Evolutionary conservation across 2,888 invertebrate species (phyloP).

Genomic region (Seira musarum): DNA sequence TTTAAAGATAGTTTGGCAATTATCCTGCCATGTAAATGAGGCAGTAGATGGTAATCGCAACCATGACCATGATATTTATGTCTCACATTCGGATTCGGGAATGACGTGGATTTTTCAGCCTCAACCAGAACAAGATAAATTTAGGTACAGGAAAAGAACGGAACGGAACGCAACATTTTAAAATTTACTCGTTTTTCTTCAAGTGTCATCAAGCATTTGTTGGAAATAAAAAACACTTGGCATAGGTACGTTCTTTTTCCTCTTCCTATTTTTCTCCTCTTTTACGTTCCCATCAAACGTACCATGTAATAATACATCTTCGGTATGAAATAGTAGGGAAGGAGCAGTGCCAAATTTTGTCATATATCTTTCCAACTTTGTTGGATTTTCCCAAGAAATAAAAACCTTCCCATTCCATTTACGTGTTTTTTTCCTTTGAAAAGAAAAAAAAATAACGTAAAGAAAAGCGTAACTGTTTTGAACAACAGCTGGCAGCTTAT

Average conservation of each 20-base stretch:
- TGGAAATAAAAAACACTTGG: conserved; percentile 29
- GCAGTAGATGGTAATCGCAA: too few relatives aligned
- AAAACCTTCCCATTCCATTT: too few relatives aligned
- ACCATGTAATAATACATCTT: background rate
- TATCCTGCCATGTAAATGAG: too few relatives aligned
- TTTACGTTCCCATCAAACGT: background rate
- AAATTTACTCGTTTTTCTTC: too few relatives aligned
- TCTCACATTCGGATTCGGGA: background rate
- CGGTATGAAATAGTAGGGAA: background rate
- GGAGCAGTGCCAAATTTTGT: conserved; percentile 33
- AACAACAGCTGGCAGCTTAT: conserved; percentile 46
- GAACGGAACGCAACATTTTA: too few relatives aligned
- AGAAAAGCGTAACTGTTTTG: conserved; percentile 17
- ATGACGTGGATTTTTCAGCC: too few relatives aligned
- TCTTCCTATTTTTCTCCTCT: background rate
- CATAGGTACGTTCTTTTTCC: background rate
- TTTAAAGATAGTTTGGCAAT: too few relatives aligned
- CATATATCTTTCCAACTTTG: conserved; percentile 46
- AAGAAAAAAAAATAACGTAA: background rate
- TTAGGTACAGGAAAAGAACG: too few relatives aligned
- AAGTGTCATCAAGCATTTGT: too few relatives aligned
- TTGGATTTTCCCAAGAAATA: conserved; percentile 28
- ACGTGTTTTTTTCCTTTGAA: conserved; percentile 11
- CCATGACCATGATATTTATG: background rate
- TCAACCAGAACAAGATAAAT: too few relatives aligned